These are phyloP conservation scores for Corynorhinus townsendii DNA, from an alignment of 2,113 vertebrate species.

Conservation along the genomic window DNA sequence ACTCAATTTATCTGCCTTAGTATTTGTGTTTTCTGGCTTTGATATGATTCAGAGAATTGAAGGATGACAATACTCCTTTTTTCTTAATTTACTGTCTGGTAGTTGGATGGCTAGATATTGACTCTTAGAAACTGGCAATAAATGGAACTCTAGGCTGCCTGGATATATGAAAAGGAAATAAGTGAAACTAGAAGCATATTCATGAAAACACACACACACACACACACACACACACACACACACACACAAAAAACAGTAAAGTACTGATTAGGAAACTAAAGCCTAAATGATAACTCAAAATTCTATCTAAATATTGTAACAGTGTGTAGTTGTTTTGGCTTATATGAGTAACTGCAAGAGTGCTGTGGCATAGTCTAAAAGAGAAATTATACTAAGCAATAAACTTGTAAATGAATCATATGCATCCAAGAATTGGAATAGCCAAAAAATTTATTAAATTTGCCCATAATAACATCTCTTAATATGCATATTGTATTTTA, in stretches of 20 bases:
- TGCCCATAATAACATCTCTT: neutral
- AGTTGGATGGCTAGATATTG: neutral
- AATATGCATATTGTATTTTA: neutral
- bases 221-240: neutral
- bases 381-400: neutral
- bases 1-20: neutral
- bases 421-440: neutral
- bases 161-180: neutral
- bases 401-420: neutral
- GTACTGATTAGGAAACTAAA: constrained; percentile 23
- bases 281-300: neutral
- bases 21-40: neutral
- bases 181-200: neutral
- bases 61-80: neutral
- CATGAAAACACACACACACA: neutral
- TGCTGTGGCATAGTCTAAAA: neutral
- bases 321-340: neutral
- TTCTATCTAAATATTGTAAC: neutral
- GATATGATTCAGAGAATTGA: constrained; percentile 11
- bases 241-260: neutral
- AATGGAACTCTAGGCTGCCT: neutral
- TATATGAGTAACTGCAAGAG: neutral
- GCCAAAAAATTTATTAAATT: neutral
- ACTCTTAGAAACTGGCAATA: neutral
- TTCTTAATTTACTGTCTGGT: neutral